Base-by-base conservation (phyloP, 2,113 vertebrate species). In the Mormyrus iriodes region DNA sequence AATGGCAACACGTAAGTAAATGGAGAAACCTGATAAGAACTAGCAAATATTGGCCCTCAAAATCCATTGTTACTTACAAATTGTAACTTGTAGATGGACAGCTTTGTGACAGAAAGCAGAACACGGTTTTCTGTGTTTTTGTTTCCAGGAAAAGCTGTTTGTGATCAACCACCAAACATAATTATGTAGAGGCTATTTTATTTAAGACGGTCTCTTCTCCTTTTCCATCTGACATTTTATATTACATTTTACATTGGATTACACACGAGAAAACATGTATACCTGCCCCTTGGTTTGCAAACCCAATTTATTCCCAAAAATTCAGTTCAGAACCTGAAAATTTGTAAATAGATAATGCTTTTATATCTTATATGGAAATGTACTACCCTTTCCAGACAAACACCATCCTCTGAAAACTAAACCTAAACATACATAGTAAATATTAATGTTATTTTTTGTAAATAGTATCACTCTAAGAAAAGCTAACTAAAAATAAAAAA, bases 121-220 rank as follows among this genome's bases (percentile, higher is more conserved):
- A 21, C 55, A 69, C 42, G 27, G 46, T 42, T 17, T 61, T 27
- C 35, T 44, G 7, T n/a, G 83, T 51, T 85, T 49, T 85, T 85
- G 46, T 85, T 85, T 42, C 85, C 51, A 39, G 51, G 52, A 87
- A 87, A 58, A 39, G 52, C 52, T 58, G 21, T 87, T 87, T 87
- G 53, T 10, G 19, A 87, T 44, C 17, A 87, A 52, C 51, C 35
- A 65, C 55, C 31, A 69, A 73, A 73, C 39, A 49, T 27, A 69
- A 88, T 65, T 48, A 88, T 51, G 42, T 21, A 44, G 42, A 52
- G 69, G 69, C 17, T 79, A 35, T 79, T 88, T 39, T 79, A 35
- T 39, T 2, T 52, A 79, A 53, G n/a, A 35, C 48, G n/a, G 24
- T 17, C 35, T 87, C 19, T 42, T 48, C 48, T 17, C 39, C 39